Evolutionary conservation across 2,797 vertebrate species (phyloP).

Genomic region (Podarcis siculus): DNA sequence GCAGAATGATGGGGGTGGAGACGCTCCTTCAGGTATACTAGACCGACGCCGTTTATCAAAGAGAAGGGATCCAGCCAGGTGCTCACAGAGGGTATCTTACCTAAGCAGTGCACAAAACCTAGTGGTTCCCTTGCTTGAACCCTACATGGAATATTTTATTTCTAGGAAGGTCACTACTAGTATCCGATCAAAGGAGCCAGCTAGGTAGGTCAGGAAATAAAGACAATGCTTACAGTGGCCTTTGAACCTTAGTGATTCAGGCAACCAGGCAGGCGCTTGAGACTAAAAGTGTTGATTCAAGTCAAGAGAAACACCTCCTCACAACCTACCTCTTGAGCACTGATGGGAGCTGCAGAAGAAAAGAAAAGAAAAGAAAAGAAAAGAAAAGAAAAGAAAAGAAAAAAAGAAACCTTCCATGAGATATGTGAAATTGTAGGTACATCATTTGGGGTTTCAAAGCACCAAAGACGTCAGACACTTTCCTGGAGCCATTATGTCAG

Average conservation of each 20-base stretch:
- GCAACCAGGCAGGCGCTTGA: neutral
- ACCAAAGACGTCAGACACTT: slow-evolving; percentile 29
- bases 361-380: too few species aligned
- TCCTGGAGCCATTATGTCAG: slow-evolving; percentile 15
- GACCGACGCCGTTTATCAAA: neutral
- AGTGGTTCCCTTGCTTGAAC: neutral
- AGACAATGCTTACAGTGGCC: neutral
- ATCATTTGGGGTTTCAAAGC: slow-evolving; percentile 26
- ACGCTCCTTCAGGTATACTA: too few species aligned
- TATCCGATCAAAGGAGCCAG: neutral
- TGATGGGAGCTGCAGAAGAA: neutral
- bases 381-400: too few species aligned
- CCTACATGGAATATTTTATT: neutral
- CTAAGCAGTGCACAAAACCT: neutral
- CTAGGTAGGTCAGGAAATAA: too few species aligned
- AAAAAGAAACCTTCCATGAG: slow-evolving; percentile 24
- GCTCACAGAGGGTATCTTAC: neutral
- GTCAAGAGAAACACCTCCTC: neutral
- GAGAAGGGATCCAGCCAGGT: neutral
- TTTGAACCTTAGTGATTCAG: neutral
- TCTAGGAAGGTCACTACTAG: too few species aligned
- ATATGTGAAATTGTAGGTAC: slow-evolving; percentile 46
- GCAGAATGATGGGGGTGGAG: too few species aligned
- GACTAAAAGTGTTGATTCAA: neutral
- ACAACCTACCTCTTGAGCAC: neutral